Percentiles rank a stretch among this genome's conserved stretches.
Conservation (phyloP, 2,888 invertebrate species). For the Drosophila limbata region DNA sequence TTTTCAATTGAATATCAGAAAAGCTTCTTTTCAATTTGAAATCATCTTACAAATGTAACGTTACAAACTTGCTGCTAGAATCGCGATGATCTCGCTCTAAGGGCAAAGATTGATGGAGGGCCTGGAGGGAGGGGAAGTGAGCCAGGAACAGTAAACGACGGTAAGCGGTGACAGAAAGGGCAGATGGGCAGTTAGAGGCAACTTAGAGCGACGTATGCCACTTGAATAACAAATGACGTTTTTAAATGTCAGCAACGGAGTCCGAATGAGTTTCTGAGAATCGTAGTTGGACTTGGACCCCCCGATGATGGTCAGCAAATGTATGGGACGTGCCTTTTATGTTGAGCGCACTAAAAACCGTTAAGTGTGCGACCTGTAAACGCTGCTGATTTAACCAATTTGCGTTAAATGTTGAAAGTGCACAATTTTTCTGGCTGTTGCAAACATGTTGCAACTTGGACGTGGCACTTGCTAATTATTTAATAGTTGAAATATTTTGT, state of each 20-base stretch:
- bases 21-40: too few relatives aligned
- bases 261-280: constrained; percentile 25
- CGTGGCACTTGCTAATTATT: constrained; percentile 51
- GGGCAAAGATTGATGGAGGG: constrained; percentile 6
- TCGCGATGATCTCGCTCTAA: background rate
- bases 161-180: constrained; percentile 49
- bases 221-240: constrained; percentile 82
- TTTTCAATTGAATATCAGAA: too few relatives aligned
- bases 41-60: background rate
- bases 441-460: constrained; percentile 10
- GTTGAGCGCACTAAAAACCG: constrained; percentile 60
- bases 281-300: constrained; percentile 25
- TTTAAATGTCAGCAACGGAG: constrained; percentile 75
- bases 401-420: constrained; percentile 24
- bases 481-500: constrained; percentile 26
- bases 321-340: constrained; percentile 68
- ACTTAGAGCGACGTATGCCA: constrained; percentile 82
- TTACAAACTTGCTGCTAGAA: background rate
- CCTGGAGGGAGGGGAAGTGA: constrained; percentile 12
- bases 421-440: background rate
- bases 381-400: constrained; percentile 75
- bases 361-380: constrained; percentile 73
- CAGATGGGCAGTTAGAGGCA: constrained; percentile 71
- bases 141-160: constrained; percentile 53
- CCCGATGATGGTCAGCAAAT: constrained; percentile 73